Evolutionary conservation across 2,888 invertebrate genomes (phyloP), one percentile per base, ranked within the genome.

Genomic region (Agonopterix alstromeriana): DNA sequence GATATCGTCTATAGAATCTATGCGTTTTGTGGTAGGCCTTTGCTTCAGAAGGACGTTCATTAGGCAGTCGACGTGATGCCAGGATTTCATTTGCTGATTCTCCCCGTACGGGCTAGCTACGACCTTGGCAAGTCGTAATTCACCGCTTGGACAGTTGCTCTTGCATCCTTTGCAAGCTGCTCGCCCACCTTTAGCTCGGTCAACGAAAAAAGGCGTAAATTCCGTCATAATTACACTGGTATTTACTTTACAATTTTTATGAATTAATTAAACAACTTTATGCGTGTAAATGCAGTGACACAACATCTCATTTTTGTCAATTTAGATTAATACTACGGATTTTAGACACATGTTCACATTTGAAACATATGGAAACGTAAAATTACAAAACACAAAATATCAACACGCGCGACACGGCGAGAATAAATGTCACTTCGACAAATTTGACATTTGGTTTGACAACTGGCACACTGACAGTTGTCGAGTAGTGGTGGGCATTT

Each of bases 121-220:
- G 11, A 95, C 57, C 75, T 96, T 97, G 0, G 94, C 97, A 43
- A 97, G 82, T 50, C 97, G 89, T 43, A 96, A 67, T 51, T 91
- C 90, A 14, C 93, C 95, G 66, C 92, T 91, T 1, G 91, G 91
- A 64, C 96, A 94, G 65, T 93, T 93, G 51, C 91, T 86, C 82
- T 97, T 97, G 76, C 97, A 97, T 65, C 94, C 95, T 76, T 97
- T 97, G 70, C 97, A 97, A 10, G 92, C 91, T 0, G 97, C 94
- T 46, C 94, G 90, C 0, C 94, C 94, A 9, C 92, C 90, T 82
- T 96, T 96, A 0, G 96, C 96, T 54, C 94, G 91, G 59, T 97
- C 97, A 8, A 93, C 91, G 48, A 89, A 91, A 77, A 94, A 95
- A 5, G 91, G 91, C 12, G 69, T 65, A 47, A 57, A 61, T 38